A percentile compares a stretch with the other conserved stretches of the same genome.
Conservation (phyloP, 1,140 invertebrate genomes). For the Ericerus pela region DNA sequence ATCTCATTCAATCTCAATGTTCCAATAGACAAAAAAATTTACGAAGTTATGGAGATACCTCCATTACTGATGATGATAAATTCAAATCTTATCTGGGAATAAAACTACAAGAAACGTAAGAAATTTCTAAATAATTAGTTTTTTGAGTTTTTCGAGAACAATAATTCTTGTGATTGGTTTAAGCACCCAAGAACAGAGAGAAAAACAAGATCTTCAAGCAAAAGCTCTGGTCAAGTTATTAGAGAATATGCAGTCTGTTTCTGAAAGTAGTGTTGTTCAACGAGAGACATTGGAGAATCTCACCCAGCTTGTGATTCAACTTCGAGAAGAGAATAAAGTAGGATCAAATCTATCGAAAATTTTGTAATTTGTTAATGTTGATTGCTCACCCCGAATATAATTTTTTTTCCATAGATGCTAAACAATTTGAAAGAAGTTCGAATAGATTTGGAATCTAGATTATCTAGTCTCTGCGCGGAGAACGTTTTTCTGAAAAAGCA, state of each 20-base stretch:
- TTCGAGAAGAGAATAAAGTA: background rate
- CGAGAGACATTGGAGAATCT: background rate
- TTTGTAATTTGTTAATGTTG: too few relatives aligned
- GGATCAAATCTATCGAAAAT: too few relatives aligned
- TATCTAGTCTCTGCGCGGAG: background rate
- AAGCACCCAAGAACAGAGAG: background rate
- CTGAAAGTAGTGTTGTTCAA: background rate
- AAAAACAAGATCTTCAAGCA: background rate
- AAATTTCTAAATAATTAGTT: too few relatives aligned
- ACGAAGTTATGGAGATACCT: too few relatives aligned
- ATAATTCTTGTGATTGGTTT: background rate
- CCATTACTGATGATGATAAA: too few relatives aligned
- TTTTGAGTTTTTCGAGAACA: background rate
- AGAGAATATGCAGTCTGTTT: constrained; percentile 1
- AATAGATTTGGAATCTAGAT: background rate
- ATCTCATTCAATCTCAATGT: too few relatives aligned
- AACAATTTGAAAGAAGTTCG: background rate
- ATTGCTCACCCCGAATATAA: background rate
- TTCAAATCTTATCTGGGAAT: too few relatives aligned
- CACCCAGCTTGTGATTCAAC: background rate
- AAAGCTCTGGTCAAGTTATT: background rate
- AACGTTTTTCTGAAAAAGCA: background rate
- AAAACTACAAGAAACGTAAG: too few relatives aligned
- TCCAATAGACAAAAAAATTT: too few relatives aligned
- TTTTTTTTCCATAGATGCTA: background rate